Evolutionary conservation across 2,113 vertebrate species (phyloP), one percentile per base, ranked within the genome.

Genomic region (Podilymbus podiceps): DNA sequence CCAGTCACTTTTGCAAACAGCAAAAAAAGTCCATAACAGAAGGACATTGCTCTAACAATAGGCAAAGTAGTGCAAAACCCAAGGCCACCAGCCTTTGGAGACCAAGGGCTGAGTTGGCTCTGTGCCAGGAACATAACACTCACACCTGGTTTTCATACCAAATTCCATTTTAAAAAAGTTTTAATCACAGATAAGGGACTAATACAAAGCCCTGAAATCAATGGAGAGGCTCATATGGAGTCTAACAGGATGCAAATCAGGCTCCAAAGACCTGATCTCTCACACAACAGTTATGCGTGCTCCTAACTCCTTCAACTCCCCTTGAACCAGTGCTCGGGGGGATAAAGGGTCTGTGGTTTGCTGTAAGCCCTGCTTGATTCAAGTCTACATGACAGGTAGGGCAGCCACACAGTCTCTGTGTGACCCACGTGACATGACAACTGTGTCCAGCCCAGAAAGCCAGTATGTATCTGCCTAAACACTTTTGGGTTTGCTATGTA

Each of bases 1-100:
- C 92, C 93, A 98, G 81, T 89, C 87, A 96, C 90, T 97, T 92
- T 84, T 88, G 58, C 89, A 95, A 91, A 93, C 8, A 97, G 79
- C 6, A 82, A 73, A 76, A 84, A 69, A 23, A 46, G 90, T 85
- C 90, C 68, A 19, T 74, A 98, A 97, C 93, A 97, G 97, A 96
- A 96, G 95, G 96, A 97, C 86, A 66, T 83, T 94, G 90, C 91
- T 95, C 68, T 96, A 97, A 97, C 96, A 91, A 93, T 95, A 93
- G 93, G 85, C 90, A 89, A 95, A 96, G 91, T 19, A 88, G 55
- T 67, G 47, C 83, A 85, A 93, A 97, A 90, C n/a, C 46, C 68
- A 83, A 92, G 94, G 91, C 89, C 95, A 94, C 92, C 91, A 95
- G 42, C 68, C 52, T 81, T 91, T 46, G 64, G 79, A 89, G 59